phyloP scores from a whole-genome alignment of 2,888 invertebrate genomes.

The Volucella bombylans region DNA sequence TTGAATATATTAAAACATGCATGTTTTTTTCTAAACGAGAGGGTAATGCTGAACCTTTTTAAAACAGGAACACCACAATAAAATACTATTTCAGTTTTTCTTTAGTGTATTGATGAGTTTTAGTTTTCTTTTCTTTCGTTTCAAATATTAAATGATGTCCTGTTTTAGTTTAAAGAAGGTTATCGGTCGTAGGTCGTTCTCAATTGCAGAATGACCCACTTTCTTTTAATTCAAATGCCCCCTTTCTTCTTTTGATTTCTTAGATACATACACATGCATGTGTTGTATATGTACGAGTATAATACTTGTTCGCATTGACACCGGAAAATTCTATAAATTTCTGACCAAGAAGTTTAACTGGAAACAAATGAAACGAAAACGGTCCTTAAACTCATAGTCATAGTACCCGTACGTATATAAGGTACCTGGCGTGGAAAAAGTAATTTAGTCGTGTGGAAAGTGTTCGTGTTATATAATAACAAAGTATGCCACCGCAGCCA shows the following conservation, averaged over 20 bases:
- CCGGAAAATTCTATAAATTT: conserved; percentile 68
- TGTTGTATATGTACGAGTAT: background rate
- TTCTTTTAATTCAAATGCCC: conserved; percentile 40
- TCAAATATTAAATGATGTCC: background rate
- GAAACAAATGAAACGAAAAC: conserved; percentile 57
- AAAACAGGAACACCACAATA: no score
- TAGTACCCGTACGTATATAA: conserved; percentile 31
- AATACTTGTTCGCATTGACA: conserved; percentile 59
- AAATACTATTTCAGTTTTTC: no score
- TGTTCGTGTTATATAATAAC: conserved; percentile 54
- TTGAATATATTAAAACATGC: no score
- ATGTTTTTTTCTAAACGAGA: no score
- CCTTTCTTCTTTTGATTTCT: conserved; percentile 4
- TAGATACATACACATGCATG: background rate
- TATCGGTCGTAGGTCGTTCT: background rate
- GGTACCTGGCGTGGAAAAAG: conserved; percentile 47
- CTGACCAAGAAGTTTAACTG: conserved; percentile 61
- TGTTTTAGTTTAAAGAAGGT: background rate
- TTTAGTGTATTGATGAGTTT: no score
- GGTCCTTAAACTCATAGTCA: conserved; percentile 34
- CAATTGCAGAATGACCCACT: conserved; percentile 43
- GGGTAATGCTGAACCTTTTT: no score
- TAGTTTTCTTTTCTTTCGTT: no score
- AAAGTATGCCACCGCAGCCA: conserved; percentile 15
- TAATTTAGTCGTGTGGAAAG: conserved; percentile 70